Conservation (phyloP, 2,113 vertebrate genomes). For the Calonectris borealis region DNA sequence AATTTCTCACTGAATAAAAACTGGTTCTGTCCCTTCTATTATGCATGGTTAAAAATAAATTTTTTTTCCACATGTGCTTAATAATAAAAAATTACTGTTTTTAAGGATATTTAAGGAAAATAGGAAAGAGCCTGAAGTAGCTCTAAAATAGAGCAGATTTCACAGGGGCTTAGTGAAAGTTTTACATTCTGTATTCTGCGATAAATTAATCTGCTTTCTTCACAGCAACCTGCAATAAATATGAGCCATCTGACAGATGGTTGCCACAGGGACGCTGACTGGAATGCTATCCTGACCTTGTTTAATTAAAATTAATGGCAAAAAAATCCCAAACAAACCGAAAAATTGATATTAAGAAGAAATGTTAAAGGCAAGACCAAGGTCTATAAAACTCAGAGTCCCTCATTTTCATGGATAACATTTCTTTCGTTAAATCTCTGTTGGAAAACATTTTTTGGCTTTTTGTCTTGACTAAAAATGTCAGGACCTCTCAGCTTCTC, state of each 20-base stretch:
- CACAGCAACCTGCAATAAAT: not conserved
- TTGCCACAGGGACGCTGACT: not conserved
- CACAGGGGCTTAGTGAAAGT: not conserved
- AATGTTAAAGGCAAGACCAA: not conserved
- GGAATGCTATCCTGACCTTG: not conserved
- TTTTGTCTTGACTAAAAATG: not conserved
- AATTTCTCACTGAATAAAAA: not conserved
- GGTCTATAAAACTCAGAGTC: not conserved
- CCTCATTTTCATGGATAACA: not conserved
- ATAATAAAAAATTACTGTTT: not conserved
- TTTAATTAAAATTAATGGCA: not conserved
- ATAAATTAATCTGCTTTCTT: constrained; percentile 8
- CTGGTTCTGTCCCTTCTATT: not conserved
- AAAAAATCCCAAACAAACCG: not conserved
- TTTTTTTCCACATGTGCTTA: not conserved
- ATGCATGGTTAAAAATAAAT: not conserved
- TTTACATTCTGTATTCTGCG: not conserved
- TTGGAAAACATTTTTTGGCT: not conserved
- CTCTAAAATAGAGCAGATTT: not conserved
- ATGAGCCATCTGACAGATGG: not conserved
- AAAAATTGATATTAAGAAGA: not conserved
- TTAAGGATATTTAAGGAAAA: not conserved
- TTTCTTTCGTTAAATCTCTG: not conserved
- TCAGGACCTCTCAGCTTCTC: not conserved
- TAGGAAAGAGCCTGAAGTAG: not conserved